phyloP scores from a whole-genome alignment of 2,797 vertebrate genomes.

The Epinephelus awoara region DNA sequence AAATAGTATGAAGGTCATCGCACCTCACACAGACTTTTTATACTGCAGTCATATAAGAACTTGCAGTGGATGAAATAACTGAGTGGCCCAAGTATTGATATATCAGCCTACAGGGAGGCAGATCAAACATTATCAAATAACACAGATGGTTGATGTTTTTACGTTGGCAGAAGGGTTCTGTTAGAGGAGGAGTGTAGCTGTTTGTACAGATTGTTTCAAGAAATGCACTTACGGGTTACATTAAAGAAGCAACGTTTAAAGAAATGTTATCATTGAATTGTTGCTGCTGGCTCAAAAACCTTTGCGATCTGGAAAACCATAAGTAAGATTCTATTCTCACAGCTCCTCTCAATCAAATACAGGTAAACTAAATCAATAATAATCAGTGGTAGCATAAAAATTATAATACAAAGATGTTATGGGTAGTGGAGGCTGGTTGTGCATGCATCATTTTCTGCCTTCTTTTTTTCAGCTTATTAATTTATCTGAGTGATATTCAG shows the following conservation, averaged over 20 bases:
- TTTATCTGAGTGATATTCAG: background rate
- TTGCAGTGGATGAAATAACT: background rate
- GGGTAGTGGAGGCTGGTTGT: background rate
- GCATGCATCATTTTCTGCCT: background rate
- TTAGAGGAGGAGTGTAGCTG: background rate
- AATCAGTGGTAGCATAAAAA: background rate
- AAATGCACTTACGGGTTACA: background rate
- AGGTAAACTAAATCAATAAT: background rate
- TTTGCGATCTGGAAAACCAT: background rate
- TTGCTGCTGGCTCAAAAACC: background rate
- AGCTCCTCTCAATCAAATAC: slow-evolving; percentile 4
- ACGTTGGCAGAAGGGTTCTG: background rate
- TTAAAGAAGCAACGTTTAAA: background rate
- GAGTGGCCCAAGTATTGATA: background rate
- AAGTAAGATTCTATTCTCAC: background rate
- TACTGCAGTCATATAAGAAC: background rate
- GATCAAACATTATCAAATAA: background rate
- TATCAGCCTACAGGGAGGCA: background rate
- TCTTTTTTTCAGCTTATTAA: background rate
- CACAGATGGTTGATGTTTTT: slow-evolving; percentile 1
- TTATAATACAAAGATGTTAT: too few relatives aligned
- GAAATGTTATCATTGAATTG: background rate
- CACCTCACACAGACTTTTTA: background rate
- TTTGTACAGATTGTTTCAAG: too few relatives aligned
- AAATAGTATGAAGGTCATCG: background rate